phyloP scores from a whole-genome alignment of 1,140 invertebrate genomes.

The Carcinoscorpius rotundicauda region DNA sequence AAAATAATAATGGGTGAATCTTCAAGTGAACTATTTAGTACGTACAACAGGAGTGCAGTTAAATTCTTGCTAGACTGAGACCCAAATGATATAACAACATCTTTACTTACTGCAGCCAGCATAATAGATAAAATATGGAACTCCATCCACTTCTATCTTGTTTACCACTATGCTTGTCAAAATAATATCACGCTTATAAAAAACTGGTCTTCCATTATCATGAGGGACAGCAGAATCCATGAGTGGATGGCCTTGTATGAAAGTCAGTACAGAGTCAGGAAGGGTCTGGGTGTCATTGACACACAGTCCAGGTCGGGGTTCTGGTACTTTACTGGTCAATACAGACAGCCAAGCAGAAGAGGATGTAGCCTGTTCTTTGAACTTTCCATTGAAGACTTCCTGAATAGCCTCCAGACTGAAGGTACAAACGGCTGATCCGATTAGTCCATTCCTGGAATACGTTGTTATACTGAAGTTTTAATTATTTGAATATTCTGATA shows the following conservation, averaged over 20 bases:
- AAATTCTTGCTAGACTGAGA: too few relatives aligned
- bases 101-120: conserved; percentile 59
- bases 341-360: conserved; percentile 86
- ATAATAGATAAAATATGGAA: conserved; percentile 72
- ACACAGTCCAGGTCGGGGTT: conserved; percentile 77
- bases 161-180: conserved; percentile 79
- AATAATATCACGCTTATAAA: conserved; percentile 73
- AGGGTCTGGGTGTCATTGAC: conserved; percentile 75
- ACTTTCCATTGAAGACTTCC: conserved; percentile 76
- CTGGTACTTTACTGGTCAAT: conserved; percentile 67
- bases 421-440: conserved; percentile 87
- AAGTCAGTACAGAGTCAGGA: conserved; percentile 74
- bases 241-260: conserved; percentile 87
- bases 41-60: too few relatives aligned
- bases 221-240: conserved; percentile 87
- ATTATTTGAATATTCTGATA: too few relatives aligned
- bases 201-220: conserved; percentile 74
- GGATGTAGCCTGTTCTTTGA: conserved; percentile 81
- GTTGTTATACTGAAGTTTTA: too few relatives aligned
- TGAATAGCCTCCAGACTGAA: conserved; percentile 80
- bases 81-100: too few relatives aligned
- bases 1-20: too few relatives aligned
- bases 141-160: conserved; percentile 56
- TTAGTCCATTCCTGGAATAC: conserved; percentile 53
- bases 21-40: too few relatives aligned